These are phyloP conservation scores for Drosophila bocqueti DNA, from an alignment of 1,140 invertebrate species.

Conservation along the genomic window DNA sequence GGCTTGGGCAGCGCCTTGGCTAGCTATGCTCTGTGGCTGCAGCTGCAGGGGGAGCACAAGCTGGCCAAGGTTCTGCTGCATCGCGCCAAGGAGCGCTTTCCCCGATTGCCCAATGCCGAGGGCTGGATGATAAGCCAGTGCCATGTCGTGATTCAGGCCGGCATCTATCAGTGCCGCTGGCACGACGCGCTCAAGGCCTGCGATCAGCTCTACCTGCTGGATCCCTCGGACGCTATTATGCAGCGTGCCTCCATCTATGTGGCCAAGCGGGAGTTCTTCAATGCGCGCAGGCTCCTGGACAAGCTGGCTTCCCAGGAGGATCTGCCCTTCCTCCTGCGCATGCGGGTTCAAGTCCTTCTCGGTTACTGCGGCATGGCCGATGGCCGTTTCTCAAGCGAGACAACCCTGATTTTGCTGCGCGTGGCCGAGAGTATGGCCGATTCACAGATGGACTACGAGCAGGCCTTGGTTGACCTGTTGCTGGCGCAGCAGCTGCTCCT, in stretches of 20 bases:
- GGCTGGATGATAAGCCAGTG: constrained; percentile 90
- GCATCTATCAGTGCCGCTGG: constrained; percentile 90
- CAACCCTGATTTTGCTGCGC: constrained; percentile 88
- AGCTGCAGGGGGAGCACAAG: constrained; percentile 88
- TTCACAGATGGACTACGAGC: constrained; percentile 91
- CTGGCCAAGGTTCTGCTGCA: constrained; percentile 86
- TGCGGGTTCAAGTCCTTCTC: constrained; percentile 89
- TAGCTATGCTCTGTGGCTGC: constrained; percentile 88
- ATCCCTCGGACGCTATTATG: constrained; percentile 89
- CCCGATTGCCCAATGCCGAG: constrained; percentile 87
- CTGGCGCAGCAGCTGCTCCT: constrained; percentile 91
- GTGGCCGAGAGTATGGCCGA: constrained; percentile 90
- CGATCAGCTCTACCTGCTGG: constrained; percentile 89
- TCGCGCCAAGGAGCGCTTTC: constrained; percentile 88
- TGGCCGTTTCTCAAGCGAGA: constrained; percentile 85
- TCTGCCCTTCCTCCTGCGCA: constrained; percentile 87
- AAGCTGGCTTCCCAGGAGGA: constrained; percentile 87
- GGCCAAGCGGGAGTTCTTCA: constrained; percentile 88
- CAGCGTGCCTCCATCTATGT: constrained; percentile 89
- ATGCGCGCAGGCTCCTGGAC: constrained; percentile 87
- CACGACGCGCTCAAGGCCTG: constrained; percentile 91
- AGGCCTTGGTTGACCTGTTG: constrained; percentile 91
- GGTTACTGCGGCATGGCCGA: constrained; percentile 87
- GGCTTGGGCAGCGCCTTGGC: constrained; percentile 90
- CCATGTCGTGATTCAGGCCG: constrained; percentile 87